Evolutionary conservation across 2,888 invertebrate species (phyloP).

Genomic region (Acronicta psi): DNA sequence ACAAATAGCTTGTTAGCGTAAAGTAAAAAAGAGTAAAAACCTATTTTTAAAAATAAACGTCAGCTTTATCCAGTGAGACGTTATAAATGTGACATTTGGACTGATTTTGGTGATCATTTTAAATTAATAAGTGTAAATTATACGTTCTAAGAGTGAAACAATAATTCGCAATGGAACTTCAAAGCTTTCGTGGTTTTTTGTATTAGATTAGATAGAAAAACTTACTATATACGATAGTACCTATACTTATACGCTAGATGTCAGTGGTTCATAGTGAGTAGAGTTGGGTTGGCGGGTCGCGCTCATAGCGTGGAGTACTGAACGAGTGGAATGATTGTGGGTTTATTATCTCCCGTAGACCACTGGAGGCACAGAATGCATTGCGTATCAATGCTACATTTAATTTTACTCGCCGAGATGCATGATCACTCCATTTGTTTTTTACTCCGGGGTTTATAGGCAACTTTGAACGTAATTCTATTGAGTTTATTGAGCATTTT

Average conservation of each 20-base stretch:
- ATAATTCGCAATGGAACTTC: background rate
- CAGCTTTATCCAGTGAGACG: slow-evolving; percentile 25
- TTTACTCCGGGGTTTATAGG: slow-evolving; percentile 14
- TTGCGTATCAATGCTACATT: too few species aligned
- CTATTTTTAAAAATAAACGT: slow-evolving; percentile 9
- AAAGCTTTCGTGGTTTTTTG: slow-evolving; percentile 16
- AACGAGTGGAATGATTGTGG: slow-evolving; percentile 15
- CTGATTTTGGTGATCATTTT: slow-evolving; percentile 28
- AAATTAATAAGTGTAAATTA: slow-evolving; percentile 34
- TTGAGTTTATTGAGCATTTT: slow-evolving; percentile 27
- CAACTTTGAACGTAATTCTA: slow-evolving; percentile 2
- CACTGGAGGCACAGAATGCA: too few species aligned
- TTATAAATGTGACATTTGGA: slow-evolving; percentile 22
- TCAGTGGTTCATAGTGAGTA: background rate
- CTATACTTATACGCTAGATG: too few species aligned
- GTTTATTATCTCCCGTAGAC: background rate
- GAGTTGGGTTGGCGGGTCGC: background rate
- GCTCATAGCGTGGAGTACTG: slow-evolving; percentile 9
- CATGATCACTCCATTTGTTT: slow-evolving; percentile 21
- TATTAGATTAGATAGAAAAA: slow-evolving; percentile 8
- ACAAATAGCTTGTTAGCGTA: background rate
- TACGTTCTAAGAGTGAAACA: slow-evolving; percentile 10
- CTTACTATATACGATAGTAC: too few species aligned
- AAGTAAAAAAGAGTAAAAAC: slow-evolving; percentile 4
- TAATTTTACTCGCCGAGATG: too few species aligned